Conservation (phyloP, 37 sponge, comb jelly and placozoan genomes). For the Halisarca cf. caerulea region DNA sequence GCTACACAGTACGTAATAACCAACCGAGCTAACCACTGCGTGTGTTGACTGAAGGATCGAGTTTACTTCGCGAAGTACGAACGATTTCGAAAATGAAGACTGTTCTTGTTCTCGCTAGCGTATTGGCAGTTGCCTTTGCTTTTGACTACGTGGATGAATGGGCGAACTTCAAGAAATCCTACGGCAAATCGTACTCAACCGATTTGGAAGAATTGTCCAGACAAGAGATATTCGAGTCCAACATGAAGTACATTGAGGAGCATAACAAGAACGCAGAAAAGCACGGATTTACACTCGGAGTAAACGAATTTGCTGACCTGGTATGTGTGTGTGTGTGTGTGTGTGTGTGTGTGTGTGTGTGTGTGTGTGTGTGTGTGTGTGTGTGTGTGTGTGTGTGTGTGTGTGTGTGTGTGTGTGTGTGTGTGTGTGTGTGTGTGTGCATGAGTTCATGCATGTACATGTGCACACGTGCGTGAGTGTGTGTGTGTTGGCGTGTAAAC, state of each 20-base stretch:
- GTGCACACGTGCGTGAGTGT: too few species aligned
- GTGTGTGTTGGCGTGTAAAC: not conserved
- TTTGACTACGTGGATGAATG: slow-evolving; percentile 66
- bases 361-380: too few species aligned
- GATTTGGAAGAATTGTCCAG: slow-evolving; percentile 39
- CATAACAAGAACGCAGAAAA: slow-evolving; percentile 57
- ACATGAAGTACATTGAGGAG: slow-evolving; percentile 55
- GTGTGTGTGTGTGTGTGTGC: too few species aligned
- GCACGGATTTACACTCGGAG: slow-evolving; percentile 52
- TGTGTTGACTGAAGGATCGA: too few species aligned
- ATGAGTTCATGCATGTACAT: too few species aligned
- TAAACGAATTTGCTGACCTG: slow-evolving; percentile 69
- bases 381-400: too few species aligned
- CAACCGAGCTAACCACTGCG: too few species aligned
- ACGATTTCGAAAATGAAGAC: not conserved
- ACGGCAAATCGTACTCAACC: slow-evolving; percentile 44
- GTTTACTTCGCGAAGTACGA: too few species aligned
- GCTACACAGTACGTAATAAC: too few species aligned
- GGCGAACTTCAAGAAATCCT: slow-evolving; percentile 52
- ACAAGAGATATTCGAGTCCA: slow-evolving; percentile 46
- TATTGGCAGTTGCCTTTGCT: not conserved
- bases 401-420: too few species aligned
- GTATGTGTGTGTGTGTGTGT: slow-evolving; percentile 22
- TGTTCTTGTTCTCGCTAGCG: not conserved
- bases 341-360: too few species aligned